A percentile compares a stretch with the other conserved stretches of the same genome.
Conservation (phyloP, 1,140 invertebrate genomes). For the Triops cancriformis region DNA sequence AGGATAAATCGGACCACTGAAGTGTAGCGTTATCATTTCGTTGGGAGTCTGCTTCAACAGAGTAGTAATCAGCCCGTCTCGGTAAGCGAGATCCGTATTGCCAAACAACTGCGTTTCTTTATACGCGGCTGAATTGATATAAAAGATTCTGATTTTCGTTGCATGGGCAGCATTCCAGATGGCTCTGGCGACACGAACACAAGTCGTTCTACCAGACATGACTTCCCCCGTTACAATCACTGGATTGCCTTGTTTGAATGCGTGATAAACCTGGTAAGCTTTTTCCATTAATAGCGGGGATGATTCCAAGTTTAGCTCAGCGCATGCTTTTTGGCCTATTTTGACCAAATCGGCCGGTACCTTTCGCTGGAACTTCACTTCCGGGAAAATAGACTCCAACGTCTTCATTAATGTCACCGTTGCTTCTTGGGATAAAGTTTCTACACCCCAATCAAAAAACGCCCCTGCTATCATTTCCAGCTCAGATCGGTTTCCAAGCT, state of each 20-base stretch:
- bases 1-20: not conserved
- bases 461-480: not conserved
- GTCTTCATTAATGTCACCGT: not conserved
- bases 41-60: not conserved
- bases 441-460: not conserved
- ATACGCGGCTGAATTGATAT: not conserved
- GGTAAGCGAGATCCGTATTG: not conserved
- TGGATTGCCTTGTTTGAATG: not conserved
- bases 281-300: not conserved
- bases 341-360: not conserved
- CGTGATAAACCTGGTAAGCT: not conserved
- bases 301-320: not conserved
- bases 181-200: not conserved
- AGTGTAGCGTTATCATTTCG: not conserved
- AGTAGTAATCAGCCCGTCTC: not conserved
- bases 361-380: slow-evolving; percentile 2
- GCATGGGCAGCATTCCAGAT: not conserved
- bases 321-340: not conserved
- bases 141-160: not conserved
- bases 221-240: not conserved
- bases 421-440: not conserved
- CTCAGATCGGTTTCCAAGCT: not conserved
- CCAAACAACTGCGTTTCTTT: not conserved
- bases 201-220: not conserved
- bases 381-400: not conserved